Evolutionary conservation across 2,113 vertebrate species (phyloP).

Genomic region (Limnothrissa miodon): DNA sequence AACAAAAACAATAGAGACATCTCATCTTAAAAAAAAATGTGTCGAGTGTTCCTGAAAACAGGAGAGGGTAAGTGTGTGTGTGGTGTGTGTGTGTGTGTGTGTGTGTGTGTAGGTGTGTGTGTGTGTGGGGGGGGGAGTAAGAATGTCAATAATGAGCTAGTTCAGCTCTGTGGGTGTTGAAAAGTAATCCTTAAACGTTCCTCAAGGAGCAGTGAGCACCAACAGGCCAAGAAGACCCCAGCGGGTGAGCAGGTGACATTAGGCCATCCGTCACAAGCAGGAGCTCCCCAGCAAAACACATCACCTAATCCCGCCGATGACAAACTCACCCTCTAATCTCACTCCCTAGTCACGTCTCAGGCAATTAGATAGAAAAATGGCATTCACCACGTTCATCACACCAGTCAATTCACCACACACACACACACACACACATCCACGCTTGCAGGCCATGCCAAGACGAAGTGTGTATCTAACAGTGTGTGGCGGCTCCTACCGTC

Average conservation of each 20-base stretch:
- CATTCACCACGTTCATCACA: background rate
- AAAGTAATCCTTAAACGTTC: slow-evolving; percentile 36
- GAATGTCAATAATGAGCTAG: slow-evolving; percentile 54
- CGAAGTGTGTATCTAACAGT: background rate
- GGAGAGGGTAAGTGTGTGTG: background rate
- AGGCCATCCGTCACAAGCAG: background rate
- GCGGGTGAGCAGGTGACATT: background rate
- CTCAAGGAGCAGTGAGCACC: slow-evolving; percentile 35
- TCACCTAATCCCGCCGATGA: background rate
- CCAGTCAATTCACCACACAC: background rate
- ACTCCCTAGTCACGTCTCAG: background rate
- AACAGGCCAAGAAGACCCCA: background rate
- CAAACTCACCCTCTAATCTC: background rate
- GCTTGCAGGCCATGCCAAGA: background rate
- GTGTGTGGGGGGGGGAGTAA: slow-evolving; percentile 24
- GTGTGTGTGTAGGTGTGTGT: background rate
- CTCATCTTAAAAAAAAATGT: slow-evolving; percentile 28
- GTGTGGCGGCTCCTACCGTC: slow-evolving; percentile 45
- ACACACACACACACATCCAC: background rate
- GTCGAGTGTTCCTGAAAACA: background rate
- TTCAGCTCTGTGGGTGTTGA: slow-evolving; percentile 43
- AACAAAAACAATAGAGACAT: slow-evolving; percentile 33
- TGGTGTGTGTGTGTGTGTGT: background rate
- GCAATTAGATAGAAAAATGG: background rate
- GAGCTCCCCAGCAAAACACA: background rate